Percentiles rank a stretch among this genome's conserved stretches.
phyloP scores from a whole-genome alignment of 1,140 invertebrate species.

The Drosophila nannoptera region DNA sequence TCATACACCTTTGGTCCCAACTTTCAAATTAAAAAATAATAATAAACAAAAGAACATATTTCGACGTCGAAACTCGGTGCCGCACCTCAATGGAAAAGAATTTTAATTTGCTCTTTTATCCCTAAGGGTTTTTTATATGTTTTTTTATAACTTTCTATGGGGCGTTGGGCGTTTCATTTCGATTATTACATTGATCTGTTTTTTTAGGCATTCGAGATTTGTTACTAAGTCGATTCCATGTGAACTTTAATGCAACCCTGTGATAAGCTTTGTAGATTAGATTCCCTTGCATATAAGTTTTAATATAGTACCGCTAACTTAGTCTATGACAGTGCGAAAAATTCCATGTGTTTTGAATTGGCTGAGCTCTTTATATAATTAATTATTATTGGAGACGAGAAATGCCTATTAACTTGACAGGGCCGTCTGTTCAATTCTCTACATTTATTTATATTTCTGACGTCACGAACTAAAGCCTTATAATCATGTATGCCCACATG shows the following conservation, averaged over 20 bases:
- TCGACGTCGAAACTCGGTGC: constrained; percentile 27
- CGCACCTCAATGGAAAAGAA: constrained; percentile 1
- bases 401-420: not conserved
- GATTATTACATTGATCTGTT: no score
- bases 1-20: constrained; percentile 29
- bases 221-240: not conserved
- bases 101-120: no score
- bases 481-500: not conserved
- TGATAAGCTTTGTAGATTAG: constrained; percentile 29
- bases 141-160: not conserved
- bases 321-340: not conserved
- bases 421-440: not conserved
- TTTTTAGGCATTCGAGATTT: not conserved
- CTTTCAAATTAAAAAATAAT: constrained; percentile 8
- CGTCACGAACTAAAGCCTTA: constrained; percentile 2
- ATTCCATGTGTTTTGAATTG: no score
- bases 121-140: not conserved
- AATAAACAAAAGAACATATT: not conserved
- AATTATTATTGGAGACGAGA: not conserved
- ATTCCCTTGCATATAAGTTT: constrained; percentile 1
- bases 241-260: not conserved
- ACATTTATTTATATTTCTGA: not conserved
- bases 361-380: no score
- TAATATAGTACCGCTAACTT: not conserved
- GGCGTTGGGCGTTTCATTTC: no score